Evolutionary conservation across 2,113 vertebrate genomes (phyloP).

Genomic region (Raja brachyura): DNA sequence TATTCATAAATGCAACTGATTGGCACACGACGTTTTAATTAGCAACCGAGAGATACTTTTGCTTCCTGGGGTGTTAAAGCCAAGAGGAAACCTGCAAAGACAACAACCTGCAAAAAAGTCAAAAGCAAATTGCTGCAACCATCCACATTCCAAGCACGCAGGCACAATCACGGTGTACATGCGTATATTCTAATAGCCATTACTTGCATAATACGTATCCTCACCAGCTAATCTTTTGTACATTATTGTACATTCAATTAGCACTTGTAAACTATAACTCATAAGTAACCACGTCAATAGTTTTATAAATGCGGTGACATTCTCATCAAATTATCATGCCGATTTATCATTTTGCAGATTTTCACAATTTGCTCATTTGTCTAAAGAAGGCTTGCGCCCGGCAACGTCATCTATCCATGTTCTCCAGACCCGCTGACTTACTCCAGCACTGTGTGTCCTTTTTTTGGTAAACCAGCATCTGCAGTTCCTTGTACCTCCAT

Average conservation of each 20-base stretch:
- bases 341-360: neutral
- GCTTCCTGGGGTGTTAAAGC: conserved; percentile 7
- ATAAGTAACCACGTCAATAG: neutral
- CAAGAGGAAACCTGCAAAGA: conserved; percentile 21
- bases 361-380: too few relatives aligned
- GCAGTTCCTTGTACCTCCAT: neutral
- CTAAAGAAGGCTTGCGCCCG: too few relatives aligned
- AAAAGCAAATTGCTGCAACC: neutral
- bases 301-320: neutral
- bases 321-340: neutral
- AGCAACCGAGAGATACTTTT: neutral
- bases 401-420: too few relatives aligned
- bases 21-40: conserved; percentile 27
- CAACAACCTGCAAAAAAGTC: neutral
- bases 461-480: too few relatives aligned
- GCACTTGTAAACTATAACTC: neutral
- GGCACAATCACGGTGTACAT: neutral
- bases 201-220: neutral
- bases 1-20: conserved; percentile 34
- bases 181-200: neutral
- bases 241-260: neutral
- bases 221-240: neutral
- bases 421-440: too few relatives aligned
- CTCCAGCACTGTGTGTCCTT: too few relatives aligned
- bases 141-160: neutral